Conservation (phyloP, 1,140 invertebrate species). For the Tetragnatha versicolor region DNA sequence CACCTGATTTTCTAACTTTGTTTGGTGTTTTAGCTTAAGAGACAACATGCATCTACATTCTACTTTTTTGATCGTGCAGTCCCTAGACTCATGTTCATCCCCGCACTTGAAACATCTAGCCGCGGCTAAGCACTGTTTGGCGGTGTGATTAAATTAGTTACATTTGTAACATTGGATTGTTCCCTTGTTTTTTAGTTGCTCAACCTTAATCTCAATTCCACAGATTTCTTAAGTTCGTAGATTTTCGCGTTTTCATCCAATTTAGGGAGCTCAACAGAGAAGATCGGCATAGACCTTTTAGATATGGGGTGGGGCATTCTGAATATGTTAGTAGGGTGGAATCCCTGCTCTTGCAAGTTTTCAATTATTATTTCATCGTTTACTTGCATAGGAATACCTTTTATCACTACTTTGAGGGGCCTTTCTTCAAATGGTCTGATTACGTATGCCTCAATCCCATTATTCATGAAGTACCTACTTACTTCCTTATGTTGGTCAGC, state of each 20-base stretch:
- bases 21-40: too few species aligned
- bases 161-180: not conserved
- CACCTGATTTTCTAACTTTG: too few species aligned
- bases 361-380: not conserved
- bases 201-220: not conserved
- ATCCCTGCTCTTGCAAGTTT: not conserved
- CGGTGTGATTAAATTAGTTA: not conserved
- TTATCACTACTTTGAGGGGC: not conserved
- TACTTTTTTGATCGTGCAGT: not conserved
- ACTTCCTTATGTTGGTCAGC: too few species aligned
- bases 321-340: not conserved
- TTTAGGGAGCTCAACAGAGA: fast-evolving
- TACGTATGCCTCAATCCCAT: too few species aligned
- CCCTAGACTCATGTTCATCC: not conserved
- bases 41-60: too few species aligned
- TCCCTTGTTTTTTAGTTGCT: not conserved
- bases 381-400: not conserved
- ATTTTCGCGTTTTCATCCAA: not conserved
- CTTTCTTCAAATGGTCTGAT: too few species aligned
- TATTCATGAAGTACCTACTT: too few species aligned
- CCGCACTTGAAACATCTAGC: not conserved
- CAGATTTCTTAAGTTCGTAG: not conserved
- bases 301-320: not conserved
- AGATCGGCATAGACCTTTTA: not conserved
- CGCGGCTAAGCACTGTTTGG: not conserved